Conservation (phyloP, 2,113 vertebrate species). For the Australoheros scitulus region DNA sequence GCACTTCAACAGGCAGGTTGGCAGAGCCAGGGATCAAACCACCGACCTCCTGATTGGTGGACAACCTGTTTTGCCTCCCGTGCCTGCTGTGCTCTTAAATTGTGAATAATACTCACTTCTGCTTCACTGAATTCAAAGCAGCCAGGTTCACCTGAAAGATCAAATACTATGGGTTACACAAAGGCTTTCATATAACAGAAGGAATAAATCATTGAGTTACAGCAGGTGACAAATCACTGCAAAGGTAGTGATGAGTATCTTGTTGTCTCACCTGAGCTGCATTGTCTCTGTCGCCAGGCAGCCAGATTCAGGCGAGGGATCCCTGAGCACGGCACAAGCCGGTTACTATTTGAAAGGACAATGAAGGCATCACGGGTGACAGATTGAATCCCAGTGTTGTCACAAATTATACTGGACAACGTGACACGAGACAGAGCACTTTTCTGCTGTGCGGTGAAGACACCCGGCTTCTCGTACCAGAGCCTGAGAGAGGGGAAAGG, state of each 20-base stretch:
- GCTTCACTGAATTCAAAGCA: neutral
- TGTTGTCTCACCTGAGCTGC: slow-evolving; percentile 15
- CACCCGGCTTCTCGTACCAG: slow-evolving; percentile 63
- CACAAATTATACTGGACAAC: slow-evolving; percentile 78
- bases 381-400: slow-evolving; percentile 74
- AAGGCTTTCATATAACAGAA: neutral
- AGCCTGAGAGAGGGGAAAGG: slow-evolving; percentile 57
- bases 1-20: neutral
- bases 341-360: neutral
- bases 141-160: slow-evolving; percentile 46
- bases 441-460: slow-evolving; percentile 71
- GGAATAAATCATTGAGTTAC: slow-evolving; percentile 11
- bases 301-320: slow-evolving; percentile 55
- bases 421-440: slow-evolving; percentile 20
- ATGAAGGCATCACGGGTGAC: slow-evolving; percentile 61
- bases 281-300: slow-evolving; percentile 63
- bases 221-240: neutral
- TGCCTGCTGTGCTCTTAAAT: neutral
- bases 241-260: neutral
- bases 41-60: neutral
- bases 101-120: slow-evolving; percentile 57
- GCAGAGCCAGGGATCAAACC: neutral
- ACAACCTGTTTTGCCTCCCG: too few relatives aligned
- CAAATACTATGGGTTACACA: slow-evolving; percentile 49
- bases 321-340: slow-evolving; percentile 28